Evolutionary conservation across 2,113 vertebrate genomes (phyloP).

Genomic region (Sisor rabdophorus): DNA sequence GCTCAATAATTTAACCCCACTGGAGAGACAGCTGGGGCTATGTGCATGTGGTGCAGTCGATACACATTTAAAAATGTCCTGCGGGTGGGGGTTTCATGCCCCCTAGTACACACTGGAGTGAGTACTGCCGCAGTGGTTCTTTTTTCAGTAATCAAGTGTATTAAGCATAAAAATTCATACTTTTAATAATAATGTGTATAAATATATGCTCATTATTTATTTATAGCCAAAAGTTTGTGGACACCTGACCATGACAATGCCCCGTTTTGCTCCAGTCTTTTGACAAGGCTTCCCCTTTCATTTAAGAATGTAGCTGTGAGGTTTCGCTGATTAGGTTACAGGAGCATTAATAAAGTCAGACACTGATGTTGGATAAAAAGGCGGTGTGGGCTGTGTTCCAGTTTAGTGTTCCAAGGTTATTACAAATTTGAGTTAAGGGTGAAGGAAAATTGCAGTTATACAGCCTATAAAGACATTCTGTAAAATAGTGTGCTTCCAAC

Average conservation of each 20-base stretch:
- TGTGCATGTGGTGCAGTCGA: slow-evolving; percentile 25
- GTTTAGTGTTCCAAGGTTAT: too few species aligned
- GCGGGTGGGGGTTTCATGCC: background rate
- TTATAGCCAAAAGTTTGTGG: background rate
- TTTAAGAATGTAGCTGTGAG: too few species aligned
- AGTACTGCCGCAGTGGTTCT: background rate
- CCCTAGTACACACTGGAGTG: background rate
- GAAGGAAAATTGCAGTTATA: background rate
- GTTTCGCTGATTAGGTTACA: too few species aligned
- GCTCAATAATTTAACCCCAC: background rate
- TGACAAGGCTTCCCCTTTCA: too few species aligned
- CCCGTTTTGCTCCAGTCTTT: too few species aligned
- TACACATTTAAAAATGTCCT: slow-evolving; percentile 14
- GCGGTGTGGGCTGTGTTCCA: too few species aligned
- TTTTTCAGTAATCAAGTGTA: background rate
- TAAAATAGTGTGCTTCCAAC: background rate
- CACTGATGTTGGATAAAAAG: too few species aligned
- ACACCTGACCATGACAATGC: background rate
- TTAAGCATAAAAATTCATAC: background rate
- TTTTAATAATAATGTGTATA: too few species aligned
- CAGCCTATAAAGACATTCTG: background rate
- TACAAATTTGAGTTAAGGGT: background rate
- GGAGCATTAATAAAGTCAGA: too few species aligned
- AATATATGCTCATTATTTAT: background rate
- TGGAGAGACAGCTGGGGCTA: background rate